Base-by-base conservation (phyloP, 1,140 invertebrate genomes). In the Amyelois transitella region DNA sequence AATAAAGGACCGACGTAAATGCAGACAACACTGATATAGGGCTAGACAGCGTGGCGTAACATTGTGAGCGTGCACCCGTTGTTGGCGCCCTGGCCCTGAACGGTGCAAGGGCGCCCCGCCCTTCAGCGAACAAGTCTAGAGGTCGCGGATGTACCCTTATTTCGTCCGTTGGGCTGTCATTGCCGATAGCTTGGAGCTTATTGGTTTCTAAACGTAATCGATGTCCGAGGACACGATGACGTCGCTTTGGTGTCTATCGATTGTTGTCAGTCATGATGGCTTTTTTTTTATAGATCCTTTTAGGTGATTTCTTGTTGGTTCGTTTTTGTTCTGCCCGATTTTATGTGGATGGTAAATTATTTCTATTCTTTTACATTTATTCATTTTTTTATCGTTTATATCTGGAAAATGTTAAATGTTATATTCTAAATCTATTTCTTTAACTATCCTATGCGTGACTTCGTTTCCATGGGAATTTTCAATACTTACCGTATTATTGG, bases 111-210 rank as follows among this genome's bases (percentile, higher is more conserved):
- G 75, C 77, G 69, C 62, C 66, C 62, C 56, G 66, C 63, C 77
- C 77, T 79, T 81, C 66, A 65, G 60, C 60, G 72, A 73, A 64
- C 75, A 72, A 77, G 81, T 84, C 81, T 84, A 62, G 77, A 84
- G 81, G 78, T 80, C 78, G 72, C 62, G 62, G 71, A 77, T 74
- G 70, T 75, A 75, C 69, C 71, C 70, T 72, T 69, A 61, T 56
- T 69, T 68, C 69, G 70, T 75, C 64, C 66, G 64, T 68, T 60
- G 60, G 66, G 58, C 38, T 51, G 48, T 51, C 49, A 51, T 51
- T 21, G 55, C 12, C 7, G 43, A 47, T 52, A 45, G 25, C 43
- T 52, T 38, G 49, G 8, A 18, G 24, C 18, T 21, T 45, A 21
- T 45, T n/a, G 17, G 17, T 6, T 28, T 28, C 44, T 43, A 43